These are phyloP conservation scores for Automeris io DNA, from an alignment of 2,888 invertebrate genomes.

Conservation along the genomic window DNA sequence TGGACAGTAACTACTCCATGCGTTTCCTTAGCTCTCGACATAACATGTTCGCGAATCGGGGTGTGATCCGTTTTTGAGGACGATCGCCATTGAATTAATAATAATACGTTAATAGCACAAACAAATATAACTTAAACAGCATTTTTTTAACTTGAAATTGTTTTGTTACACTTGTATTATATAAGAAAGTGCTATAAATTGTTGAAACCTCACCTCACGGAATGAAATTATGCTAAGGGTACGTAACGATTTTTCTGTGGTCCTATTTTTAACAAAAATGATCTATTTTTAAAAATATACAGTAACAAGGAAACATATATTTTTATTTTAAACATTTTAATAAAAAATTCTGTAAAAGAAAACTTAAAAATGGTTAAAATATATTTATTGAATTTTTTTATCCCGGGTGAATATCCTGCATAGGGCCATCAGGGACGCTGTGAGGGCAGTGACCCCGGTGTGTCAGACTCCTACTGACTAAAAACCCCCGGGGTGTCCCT, in stretches of 20 bases:
- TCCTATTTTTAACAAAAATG: constrained; percentile 26
- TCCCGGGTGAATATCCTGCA: no score
- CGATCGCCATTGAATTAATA: constrained; percentile 52
- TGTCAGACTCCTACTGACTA: no score
- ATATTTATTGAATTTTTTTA: no score
- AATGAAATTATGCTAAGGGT: constrained; percentile 27
- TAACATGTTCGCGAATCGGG: constrained; percentile 59
- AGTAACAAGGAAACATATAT: no score
- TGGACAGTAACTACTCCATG: constrained; percentile 32
- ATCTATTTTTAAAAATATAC: constrained; percentile 32
- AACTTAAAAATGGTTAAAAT: no score
- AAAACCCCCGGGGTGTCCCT: no score
- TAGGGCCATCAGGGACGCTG: no score
- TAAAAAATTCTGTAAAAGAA: no score
- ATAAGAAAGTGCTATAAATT: constrained; percentile 5
- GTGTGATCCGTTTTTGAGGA: constrained; percentile 60
- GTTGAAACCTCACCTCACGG: constrained; percentile 8
- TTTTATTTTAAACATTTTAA: no score
- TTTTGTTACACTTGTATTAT: constrained; percentile 10
- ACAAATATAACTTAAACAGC: constrained; percentile 30
- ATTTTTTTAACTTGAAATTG: constrained; percentile 7
- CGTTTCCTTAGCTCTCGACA: constrained; percentile 34
- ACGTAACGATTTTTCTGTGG: constrained; percentile 51
- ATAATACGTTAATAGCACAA: constrained; percentile 45
- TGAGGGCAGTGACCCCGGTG: no score